These are phyloP conservation scores for Gyps fulvus DNA, from an alignment of 2,113 vertebrate genomes.

Conservation along the genomic window DNA sequence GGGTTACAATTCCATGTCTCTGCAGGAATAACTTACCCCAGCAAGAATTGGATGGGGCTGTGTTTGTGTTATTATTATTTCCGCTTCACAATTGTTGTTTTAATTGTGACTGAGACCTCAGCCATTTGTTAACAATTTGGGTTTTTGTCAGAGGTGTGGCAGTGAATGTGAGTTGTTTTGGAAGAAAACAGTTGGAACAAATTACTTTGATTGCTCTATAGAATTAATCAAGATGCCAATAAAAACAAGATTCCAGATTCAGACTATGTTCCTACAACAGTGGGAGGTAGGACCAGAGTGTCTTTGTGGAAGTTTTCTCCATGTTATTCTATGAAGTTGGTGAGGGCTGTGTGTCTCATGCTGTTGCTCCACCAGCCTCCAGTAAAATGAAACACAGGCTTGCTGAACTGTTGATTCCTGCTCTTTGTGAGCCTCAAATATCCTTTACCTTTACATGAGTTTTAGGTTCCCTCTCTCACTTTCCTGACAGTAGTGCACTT, in stretches of 20 bases:
- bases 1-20: not conserved
- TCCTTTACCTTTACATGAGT: not conserved
- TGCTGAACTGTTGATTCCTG: not conserved
- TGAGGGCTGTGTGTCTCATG: not conserved
- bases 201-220: constrained; percentile 14
- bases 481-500: not conserved
- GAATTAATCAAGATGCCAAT: constrained; percentile 1
- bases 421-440: not conserved
- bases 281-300: not conserved
- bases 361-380: not conserved
- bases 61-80: constrained; percentile 1
- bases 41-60: not conserved
- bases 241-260: not conserved
- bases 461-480: not conserved
- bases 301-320: not conserved
- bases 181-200: constrained; percentile 24
- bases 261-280: not conserved
- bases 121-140: constrained; percentile 39
- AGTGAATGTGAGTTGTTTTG: not conserved
- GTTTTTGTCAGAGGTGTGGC: constrained; percentile 4
- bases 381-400: not conserved
- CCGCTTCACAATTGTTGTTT: not conserved
- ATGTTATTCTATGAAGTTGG: not conserved
- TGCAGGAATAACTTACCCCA: not conserved
- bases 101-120: not conserved